These are phyloP conservation scores for Coleophora deauratella DNA, from an alignment of 2,888 invertebrate genomes.

Conservation along the genomic window DNA sequence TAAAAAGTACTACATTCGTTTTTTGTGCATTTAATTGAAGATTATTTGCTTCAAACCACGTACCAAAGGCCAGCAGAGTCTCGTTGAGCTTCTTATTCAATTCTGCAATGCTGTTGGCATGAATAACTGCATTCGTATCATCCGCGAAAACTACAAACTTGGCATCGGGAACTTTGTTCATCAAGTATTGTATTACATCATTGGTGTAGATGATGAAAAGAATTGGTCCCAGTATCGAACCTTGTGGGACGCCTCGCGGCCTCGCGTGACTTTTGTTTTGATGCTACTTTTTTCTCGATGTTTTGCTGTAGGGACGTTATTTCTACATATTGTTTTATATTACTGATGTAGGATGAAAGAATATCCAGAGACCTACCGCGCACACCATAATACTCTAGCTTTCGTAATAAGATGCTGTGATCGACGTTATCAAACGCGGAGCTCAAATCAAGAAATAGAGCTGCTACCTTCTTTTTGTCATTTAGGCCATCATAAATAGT, in stretches of 20 bases:
- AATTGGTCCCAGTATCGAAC: neutral
- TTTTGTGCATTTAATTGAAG: too few species aligned
- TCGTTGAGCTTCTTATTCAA: too few species aligned
- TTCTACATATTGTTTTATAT: conserved; percentile 3
- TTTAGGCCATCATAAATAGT: too few species aligned
- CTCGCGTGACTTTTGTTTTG: neutral
- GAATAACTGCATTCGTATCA: conserved; percentile 3
- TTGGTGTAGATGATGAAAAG: neutral
- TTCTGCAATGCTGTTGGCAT: neutral
- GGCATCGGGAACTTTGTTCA: neutral
- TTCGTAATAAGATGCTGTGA: neutral
- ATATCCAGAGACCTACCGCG: neutral
- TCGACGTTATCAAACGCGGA: conserved; percentile 1
- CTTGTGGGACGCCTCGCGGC: conserved; percentile 1
- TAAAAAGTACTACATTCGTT: too few species aligned
- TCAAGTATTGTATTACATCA: neutral
- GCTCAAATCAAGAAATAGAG: conserved; percentile 1
- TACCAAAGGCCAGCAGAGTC: too few species aligned
- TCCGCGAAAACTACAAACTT: conserved; percentile 1
- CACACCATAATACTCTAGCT: too few species aligned
- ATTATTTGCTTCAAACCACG: too few species aligned
- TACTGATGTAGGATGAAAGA: neutral
- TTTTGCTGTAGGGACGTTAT: neutral
- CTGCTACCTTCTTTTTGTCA: neutral
- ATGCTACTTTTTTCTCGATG: neutral